Evolutionary conservation across 2,113 vertebrate species (phyloP).

Genomic region (Petroica traversi): DNA sequence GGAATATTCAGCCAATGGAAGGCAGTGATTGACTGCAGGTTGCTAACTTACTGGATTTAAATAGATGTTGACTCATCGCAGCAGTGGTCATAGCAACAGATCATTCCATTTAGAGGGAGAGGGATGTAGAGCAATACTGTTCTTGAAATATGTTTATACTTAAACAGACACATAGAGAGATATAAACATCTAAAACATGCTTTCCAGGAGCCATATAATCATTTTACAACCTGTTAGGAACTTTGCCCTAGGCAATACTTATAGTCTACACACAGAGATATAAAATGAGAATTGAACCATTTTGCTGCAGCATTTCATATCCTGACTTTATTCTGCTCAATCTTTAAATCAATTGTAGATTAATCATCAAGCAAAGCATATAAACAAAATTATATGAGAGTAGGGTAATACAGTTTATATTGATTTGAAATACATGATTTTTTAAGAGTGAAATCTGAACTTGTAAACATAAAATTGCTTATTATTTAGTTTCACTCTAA

Average conservation of each 20-base stretch:
- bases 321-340: neutral
- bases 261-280: neutral
- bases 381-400: neutral
- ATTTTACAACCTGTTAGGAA: neutral
- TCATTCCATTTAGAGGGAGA: neutral
- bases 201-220: neutral
- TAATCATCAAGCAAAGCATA: neutral
- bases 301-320: neutral
- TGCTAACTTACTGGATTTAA: conserved; percentile 9
- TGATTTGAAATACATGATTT: neutral
- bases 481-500: neutral
- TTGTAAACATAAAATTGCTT: neutral
- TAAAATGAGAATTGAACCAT: neutral
- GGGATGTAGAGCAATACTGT: neutral
- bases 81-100: conserved; percentile 55
- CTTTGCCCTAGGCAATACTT: neutral
- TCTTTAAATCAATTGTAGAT: neutral
- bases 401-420: neutral
- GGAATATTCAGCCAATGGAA: conserved; percentile 16
- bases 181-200: neutral
- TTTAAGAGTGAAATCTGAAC: neutral
- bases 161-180: neutral
- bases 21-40: neutral
- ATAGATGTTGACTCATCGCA: conserved; percentile 31
- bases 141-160: neutral